Evolutionary conservation across 2,888 invertebrate genomes (phyloP).

Genomic region (Nudaria mundana): DNA sequence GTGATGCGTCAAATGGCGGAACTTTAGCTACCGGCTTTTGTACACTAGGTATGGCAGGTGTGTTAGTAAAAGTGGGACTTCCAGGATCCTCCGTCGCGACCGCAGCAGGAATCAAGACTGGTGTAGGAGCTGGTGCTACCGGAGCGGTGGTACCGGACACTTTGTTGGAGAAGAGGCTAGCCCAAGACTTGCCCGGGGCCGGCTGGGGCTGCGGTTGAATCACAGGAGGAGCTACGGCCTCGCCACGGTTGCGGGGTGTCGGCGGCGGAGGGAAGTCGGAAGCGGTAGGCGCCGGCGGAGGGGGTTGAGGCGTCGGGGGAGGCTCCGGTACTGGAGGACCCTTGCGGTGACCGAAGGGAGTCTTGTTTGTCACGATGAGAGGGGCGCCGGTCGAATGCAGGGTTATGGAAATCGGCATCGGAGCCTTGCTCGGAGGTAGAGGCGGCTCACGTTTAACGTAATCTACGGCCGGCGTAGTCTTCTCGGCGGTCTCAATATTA

Average conservation of each 20-base stretch:
- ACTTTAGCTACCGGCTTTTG: slow-evolving; percentile 83
- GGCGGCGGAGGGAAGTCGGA: slow-evolving; percentile 78
- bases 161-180: slow-evolving; percentile 82
- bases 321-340: slow-evolving; percentile 52
- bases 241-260: slow-evolving; percentile 66
- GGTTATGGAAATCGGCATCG: slow-evolving; percentile 77
- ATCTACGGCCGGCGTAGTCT: slow-evolving; percentile 35
- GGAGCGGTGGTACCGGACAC: slow-evolving; percentile 33
- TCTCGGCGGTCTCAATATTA: slow-evolving; percentile 48
- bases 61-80: slow-evolving; percentile 49
- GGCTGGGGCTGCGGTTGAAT: slow-evolving; percentile 62
- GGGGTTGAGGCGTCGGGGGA: slow-evolving; percentile 60
- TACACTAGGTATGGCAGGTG: slow-evolving; percentile 48
- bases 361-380: slow-evolving; percentile 73
- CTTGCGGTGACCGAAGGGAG: slow-evolving; percentile 71
- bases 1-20: slow-evolving; percentile 80
- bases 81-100: slow-evolving; percentile 53
- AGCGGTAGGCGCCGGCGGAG: slow-evolving; percentile 71
- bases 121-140: slow-evolving; percentile 32
- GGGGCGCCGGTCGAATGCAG: slow-evolving; percentile 65
- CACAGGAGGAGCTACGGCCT: slow-evolving; percentile 53
- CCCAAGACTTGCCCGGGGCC: slow-evolving; percentile 83
- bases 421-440: slow-evolving; percentile 69
- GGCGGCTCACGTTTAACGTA: slow-evolving; percentile 64
- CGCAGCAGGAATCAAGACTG: slow-evolving; percentile 29